A percentile compares a stretch with the other conserved stretches of the same genome.
phyloP scores from a whole-genome alignment of 2,888 invertebrate genomes.

The Lasius fuliginosus region DNA sequence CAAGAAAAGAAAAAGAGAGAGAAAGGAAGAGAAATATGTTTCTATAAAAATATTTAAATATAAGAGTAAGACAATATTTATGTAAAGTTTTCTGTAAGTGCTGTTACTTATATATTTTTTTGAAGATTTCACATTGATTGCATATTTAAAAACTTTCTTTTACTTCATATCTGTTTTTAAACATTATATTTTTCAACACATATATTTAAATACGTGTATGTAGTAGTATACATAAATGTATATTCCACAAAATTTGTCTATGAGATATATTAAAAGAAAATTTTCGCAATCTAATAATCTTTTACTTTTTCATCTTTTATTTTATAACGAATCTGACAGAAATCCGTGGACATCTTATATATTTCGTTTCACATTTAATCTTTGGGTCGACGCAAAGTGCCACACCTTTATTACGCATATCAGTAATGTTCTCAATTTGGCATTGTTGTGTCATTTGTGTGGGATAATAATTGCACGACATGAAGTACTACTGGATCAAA shows the following conservation, averaged over 20 bases:
- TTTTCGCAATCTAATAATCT: not conserved
- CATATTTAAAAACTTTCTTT: not conserved
- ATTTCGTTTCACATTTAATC: not conserved
- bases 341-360: not conserved
- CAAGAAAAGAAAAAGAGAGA: not conserved
- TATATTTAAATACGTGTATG: not conserved
- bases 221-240: not conserved
- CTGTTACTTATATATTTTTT: not conserved
- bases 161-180: not conserved
- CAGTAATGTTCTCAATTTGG: not conserved
- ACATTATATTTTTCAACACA: not conserved
- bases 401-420: not conserved
- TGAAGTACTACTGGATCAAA: not conserved
- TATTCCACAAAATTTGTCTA: not conserved
- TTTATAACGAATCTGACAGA: not conserved
- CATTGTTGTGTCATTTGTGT: not conserved
- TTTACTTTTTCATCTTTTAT: not conserved
- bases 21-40: not conserved
- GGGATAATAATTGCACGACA: not conserved
- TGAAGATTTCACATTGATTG: not conserved
- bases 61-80: not conserved
- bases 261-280: not conserved
- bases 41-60: not conserved
- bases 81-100: not conserved
- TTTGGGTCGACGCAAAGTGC: not conserved